Base-by-base conservation (phyloP, 2,888 invertebrate species). In the Heliconius sara region DNA sequence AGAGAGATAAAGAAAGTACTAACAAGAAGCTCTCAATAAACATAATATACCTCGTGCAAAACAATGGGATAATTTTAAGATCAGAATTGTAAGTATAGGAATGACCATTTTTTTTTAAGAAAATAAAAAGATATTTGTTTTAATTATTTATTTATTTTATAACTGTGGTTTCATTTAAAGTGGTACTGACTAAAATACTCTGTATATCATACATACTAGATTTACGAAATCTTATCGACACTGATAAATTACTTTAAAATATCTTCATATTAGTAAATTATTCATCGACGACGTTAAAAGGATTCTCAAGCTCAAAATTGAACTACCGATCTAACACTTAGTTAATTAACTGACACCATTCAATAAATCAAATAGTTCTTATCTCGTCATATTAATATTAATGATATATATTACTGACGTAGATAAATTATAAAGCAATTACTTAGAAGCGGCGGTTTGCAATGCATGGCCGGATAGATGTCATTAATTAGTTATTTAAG, bases 401-500 rank as follows among this genome's bases (percentile, higher is more conserved):
- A 78, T 78, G 74, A 74, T 73, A 43, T 60, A 74, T 43, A 67
- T 78, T 78, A 77, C 60, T 72, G 79, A 79, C 68, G 67, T 66
- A 73, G 79, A 76, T 76, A 63, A 76, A 79, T 76, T 73, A 77
- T 76, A 74, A 74, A 74, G 67, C 57, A 78, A 78, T 73, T 75
- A 75, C 74, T 74, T 60, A 78, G 74, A 68, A 47, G 74, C 78
- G 68, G 78, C 67, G 43, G 43, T 63, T 63, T 75, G 68, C 47
- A 60, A 79, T 79, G 68, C 60, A 68, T 79, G 74, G 27, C 63
- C 30, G 68, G 57, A 74, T 81, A 79, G 57, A 74, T 81, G 76
- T 79, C 76, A 79, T 79, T 79, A 81, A 79, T 81, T 81, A 80
- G 73, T 76, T 67, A 79, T 76, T 76, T 73, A 76, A 78, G 72